phyloP scores from a whole-genome alignment of 2,888 invertebrate species.

The Rhyacophila evoluta region DNA sequence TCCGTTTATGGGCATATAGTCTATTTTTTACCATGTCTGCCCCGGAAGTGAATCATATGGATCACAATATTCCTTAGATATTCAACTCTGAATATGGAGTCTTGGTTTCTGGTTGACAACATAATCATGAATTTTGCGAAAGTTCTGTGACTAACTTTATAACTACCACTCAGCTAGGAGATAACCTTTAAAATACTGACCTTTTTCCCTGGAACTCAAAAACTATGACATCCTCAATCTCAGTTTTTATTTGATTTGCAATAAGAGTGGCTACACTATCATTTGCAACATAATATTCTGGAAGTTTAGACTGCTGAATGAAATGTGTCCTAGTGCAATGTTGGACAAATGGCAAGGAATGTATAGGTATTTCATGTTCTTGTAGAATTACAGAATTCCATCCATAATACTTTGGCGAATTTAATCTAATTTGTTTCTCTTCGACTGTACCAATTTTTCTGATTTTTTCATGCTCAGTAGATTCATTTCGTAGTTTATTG shows the following conservation, averaged over 20 bases:
- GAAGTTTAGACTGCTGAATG: constrained; percentile 71
- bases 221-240: constrained; percentile 75
- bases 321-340: constrained; percentile 85
- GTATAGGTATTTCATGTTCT: constrained; percentile 75
- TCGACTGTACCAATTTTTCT: constrained; percentile 79
- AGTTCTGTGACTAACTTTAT: too few relatives aligned
- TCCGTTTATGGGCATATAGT: too few relatives aligned
- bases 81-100: too few relatives aligned
- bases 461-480: constrained; percentile 71
- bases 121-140: too few relatives aligned
- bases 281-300: constrained; percentile 70
- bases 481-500: constrained; percentile 63
- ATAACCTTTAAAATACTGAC: too few relatives aligned
- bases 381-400: constrained; percentile 74
- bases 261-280: constrained; percentile 65
- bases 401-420: constrained; percentile 87
- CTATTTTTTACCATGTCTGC: too few relatives aligned
- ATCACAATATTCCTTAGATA: too few relatives aligned
- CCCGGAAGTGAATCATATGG: too few relatives aligned
- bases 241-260: constrained; percentile 68
- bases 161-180: too few relatives aligned
- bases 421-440: constrained; percentile 85
- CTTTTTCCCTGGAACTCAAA: constrained; percentile 72
- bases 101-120: too few relatives aligned
- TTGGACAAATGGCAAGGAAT: constrained; percentile 77